phyloP scores from a whole-genome alignment of 2,888 invertebrate genomes.

The Lasioglossum pauxillum region DNA sequence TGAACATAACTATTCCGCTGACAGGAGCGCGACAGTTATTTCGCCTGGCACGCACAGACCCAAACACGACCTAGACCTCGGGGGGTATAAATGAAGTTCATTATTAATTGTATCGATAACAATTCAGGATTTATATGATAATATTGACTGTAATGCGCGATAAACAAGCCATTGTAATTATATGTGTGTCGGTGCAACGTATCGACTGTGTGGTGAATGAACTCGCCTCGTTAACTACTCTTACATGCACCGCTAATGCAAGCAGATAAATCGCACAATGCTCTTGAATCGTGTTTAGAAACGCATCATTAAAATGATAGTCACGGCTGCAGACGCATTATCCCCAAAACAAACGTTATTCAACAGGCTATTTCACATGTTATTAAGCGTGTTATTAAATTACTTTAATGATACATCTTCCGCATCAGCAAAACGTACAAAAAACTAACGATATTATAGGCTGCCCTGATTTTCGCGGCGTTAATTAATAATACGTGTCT shows the following conservation, averaged over 20 bases:
- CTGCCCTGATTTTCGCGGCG: too few relatives aligned
- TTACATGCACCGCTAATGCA: neutral
- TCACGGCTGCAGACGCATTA: neutral
- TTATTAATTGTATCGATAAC: neutral
- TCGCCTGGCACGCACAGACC: neutral
- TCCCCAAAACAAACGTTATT: neutral
- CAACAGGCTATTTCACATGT: neutral
- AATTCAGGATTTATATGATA: slow-evolving; percentile 6
- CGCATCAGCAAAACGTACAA: neutral
- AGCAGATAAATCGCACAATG: neutral
- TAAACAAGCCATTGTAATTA: neutral
- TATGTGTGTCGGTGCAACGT: neutral
- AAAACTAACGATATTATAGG: neutral
- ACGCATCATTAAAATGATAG: neutral
- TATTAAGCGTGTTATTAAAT: neutral
- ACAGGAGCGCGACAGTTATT: neutral
- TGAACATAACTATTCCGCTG: neutral
- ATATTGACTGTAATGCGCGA: neutral
- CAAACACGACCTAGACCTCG: slow-evolving; percentile 1
- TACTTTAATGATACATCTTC: neutral
- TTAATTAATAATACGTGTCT: too few relatives aligned
- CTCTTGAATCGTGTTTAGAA: neutral
- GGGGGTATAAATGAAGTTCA: neutral
- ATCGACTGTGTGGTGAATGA: neutral
- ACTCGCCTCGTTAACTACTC: neutral